Base-by-base conservation (phyloP, 2,888 invertebrate genomes). In the Sinhomidia bicolor region DNA sequence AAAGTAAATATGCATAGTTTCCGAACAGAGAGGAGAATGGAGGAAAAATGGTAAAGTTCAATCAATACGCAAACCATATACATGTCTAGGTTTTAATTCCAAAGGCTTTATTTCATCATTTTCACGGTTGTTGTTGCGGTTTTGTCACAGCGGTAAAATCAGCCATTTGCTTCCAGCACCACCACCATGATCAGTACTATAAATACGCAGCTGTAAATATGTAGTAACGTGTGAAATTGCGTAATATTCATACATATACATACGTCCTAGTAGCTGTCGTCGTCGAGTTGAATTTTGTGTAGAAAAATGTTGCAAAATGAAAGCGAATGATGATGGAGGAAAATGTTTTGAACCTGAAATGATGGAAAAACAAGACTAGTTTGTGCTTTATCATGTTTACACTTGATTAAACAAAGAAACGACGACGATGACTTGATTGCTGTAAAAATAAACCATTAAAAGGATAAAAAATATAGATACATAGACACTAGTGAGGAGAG, bases 1-100 rank as follows among this genome's bases (percentile, higher is more conserved):
- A n/a, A n/a, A n/a, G n/a, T 36, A 5, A 7, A 3, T 36, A 5
- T 36, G 4, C 4, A 68, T 41, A 41, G 5, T 41, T 68, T 41
- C n/a, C 6, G 5, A n/a, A 10, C 4, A 7, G 36, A 36, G 5
- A n/a, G 10, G 36, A 7, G 36, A 36, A 17, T 65, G 4, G 62
- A 20, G 14, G 14, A 7, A 41, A 23, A 71, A 36, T 68, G 68
- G 65, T 36, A 68, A 71, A 71, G 71, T 44, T 44, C 71, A 71
- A 71, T 71, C 41, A 47, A 23, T 20, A 10, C 12, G 20, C 20
- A 20, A n/a, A 7, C 36, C 36, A 36, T 36, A 36, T 36, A 36
- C 36, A 36, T 36, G 36, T 7, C 36, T 36, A 36, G 2, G 47
- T 44, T 71, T 71, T 44, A 71, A 71, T 47, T 71, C 41, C 17